These are phyloP conservation scores for Nanorana parkeri DNA, from an alignment of 2,113 vertebrate genomes.

Conservation along the genomic window DNA sequence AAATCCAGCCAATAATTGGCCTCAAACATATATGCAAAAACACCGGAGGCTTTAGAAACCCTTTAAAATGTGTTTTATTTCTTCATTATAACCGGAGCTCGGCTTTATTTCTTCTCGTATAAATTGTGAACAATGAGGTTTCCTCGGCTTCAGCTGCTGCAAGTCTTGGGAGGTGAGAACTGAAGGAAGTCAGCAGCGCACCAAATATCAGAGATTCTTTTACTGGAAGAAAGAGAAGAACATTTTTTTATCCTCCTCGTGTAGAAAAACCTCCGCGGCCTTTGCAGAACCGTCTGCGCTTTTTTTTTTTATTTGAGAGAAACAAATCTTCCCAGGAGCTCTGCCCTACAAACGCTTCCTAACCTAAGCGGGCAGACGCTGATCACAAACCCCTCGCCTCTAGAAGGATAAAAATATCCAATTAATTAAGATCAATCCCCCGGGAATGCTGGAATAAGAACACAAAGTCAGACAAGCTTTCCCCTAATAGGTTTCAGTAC, in stretches of 20 bases:
- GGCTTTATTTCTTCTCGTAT: no score
- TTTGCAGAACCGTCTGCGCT: slow-evolving; percentile 15
- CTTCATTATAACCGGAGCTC: no score
- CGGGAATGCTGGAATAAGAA: slow-evolving; percentile 34
- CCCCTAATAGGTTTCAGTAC: slow-evolving; percentile 9
- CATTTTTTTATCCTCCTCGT: neutral
- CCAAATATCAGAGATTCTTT: neutral
- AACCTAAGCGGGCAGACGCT: slow-evolving; percentile 5
- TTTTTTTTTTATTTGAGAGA: slow-evolving; percentile 22
- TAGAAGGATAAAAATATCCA: slow-evolving; percentile 47
- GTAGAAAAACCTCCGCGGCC: neutral
- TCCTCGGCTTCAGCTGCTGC: no score
- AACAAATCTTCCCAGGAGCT: slow-evolving; percentile 47
- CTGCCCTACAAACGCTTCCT: slow-evolving; percentile 43
- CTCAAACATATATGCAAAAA: no score
- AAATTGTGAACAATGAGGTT: no score
- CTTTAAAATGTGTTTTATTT: no score
- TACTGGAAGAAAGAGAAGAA: neutral
- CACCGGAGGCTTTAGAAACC: no score
- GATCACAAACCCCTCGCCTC: neutral
- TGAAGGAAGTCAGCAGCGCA: neutral
- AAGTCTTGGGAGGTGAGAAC: no score
- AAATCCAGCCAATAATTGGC: no score
- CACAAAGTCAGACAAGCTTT: neutral
- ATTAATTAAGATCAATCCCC: slow-evolving; percentile 50